phyloP scores from a whole-genome alignment of 1,140 invertebrate species.

The Drosophila yakuba region DNA sequence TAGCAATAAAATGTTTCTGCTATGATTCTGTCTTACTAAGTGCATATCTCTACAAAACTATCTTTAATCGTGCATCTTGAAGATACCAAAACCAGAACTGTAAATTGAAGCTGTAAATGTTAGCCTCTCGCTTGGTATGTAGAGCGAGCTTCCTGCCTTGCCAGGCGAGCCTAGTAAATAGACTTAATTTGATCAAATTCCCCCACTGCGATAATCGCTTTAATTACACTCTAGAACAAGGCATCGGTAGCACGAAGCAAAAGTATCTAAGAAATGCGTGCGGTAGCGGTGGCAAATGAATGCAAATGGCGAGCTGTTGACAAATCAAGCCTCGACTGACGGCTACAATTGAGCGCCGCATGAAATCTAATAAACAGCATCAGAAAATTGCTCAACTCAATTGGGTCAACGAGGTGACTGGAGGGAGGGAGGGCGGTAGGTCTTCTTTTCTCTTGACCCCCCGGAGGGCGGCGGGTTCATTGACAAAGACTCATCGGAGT shows the following conservation, averaged over 20 bases:
- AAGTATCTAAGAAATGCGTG: conserved; percentile 44
- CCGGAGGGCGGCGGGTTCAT: conserved; percentile 10
- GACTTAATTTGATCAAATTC: conserved; percentile 65
- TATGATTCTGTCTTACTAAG: no score
- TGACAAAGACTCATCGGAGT: conserved; percentile 37
- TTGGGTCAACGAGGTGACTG: conserved; percentile 64
- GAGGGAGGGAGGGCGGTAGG: background rate
- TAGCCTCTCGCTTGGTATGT: conserved; percentile 32
- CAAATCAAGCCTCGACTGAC: conserved; percentile 54
- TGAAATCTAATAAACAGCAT: conserved; percentile 71
- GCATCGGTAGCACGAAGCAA: conserved; percentile 25
- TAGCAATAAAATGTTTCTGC: no score
- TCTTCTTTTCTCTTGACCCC: conserved; percentile 11
- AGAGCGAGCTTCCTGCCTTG: conserved; percentile 59
- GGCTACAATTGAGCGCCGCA: conserved; percentile 62
- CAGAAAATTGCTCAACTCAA: conserved; percentile 72
- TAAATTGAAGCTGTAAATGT: background rate
- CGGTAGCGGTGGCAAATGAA: conserved; percentile 23
- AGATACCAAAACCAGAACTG: background rate
- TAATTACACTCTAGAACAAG: conserved; percentile 73
- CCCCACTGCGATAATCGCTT: conserved; percentile 57
- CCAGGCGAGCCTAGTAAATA: conserved; percentile 33
- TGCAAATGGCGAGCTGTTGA: conserved; percentile 46
- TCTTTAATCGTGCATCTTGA: background rate
- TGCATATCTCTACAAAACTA: no score